phyloP scores from a whole-genome alignment of 2,113 vertebrate genomes.

The Pyrgilauda ruficollis region DNA sequence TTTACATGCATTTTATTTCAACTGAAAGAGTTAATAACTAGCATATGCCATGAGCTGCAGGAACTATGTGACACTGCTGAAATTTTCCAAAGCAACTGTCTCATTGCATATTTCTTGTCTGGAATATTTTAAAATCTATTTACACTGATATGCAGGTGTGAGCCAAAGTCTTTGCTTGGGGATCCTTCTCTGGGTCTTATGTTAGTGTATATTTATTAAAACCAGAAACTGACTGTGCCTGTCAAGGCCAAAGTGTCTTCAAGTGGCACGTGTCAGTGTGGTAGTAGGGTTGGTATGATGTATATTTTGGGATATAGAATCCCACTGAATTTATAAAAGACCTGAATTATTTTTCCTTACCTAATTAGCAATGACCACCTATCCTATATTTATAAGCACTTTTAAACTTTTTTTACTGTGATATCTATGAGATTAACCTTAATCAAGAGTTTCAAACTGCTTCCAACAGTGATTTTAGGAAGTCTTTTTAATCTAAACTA shows the following conservation, averaged over 20 bases:
- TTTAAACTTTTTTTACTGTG: not conserved
- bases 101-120: not conserved
- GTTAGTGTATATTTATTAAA: not conserved
- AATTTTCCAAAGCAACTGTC: not conserved
- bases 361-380: not conserved
- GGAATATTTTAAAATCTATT: not conserved
- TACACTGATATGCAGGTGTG: not conserved
- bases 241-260: not conserved
- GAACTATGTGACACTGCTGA: not conserved
- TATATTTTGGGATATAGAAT: not conserved
- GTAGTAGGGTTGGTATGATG: not conserved
- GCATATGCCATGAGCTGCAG: not conserved
- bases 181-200: not conserved
- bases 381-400: not conserved
- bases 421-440: not conserved
- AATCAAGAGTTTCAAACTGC: not conserved
- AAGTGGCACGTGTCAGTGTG: not conserved
- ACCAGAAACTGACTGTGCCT: not conserved
- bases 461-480: not conserved
- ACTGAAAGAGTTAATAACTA: not conserved
- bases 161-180: not conserved
- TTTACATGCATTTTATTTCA: not conserved
- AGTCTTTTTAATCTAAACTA: not conserved
- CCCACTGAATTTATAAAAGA: not conserved
- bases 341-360: not conserved